Evolutionary conservation across 30 jellyfish, hydroid and myxozoan species (phyloP).

Genomic region (Aurelia sp.): DNA sequence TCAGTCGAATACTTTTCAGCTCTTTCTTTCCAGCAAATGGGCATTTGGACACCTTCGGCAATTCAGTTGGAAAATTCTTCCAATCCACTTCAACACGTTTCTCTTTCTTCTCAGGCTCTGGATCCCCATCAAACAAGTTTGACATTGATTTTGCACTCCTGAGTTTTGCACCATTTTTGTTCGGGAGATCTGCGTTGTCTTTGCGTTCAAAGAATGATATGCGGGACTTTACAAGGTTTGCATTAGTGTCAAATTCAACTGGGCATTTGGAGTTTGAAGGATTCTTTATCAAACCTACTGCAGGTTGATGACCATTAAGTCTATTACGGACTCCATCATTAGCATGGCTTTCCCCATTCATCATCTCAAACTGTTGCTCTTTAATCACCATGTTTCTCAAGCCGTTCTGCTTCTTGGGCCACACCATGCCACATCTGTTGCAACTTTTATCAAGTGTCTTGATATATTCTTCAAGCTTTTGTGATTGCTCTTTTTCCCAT

Average conservation of each 20-base stretch:
- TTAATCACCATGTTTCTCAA: background rate
- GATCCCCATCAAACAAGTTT: background rate
- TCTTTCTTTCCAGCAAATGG: constrained; percentile 61
- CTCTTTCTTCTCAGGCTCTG: background rate
- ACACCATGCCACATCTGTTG: constrained; percentile 29
- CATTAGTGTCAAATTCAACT: too few relatives aligned
- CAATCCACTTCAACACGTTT: background rate
- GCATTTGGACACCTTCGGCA: constrained; percentile 15
- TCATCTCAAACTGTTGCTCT: too few relatives aligned
- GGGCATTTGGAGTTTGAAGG: too few relatives aligned
- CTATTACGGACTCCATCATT: too few relatives aligned
- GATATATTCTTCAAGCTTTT: background rate
- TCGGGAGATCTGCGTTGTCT: background rate
- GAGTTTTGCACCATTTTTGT: too few relatives aligned
- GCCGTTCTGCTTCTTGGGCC: background rate
- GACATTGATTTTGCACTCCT: constrained; percentile 8
- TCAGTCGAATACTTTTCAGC: constrained; percentile 56
- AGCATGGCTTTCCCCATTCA: too few relatives aligned
- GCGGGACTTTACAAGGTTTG: constrained; percentile 7
- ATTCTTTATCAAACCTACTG: too few relatives aligned
- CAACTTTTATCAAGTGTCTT: background rate
- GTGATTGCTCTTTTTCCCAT: too few relatives aligned
- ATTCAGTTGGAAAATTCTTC: background rate
- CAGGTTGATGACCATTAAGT: too few relatives aligned
- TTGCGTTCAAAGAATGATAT: constrained; percentile 26